Conservation (phyloP, 2,113 vertebrate species). For the Chascanopsetta lugubris region DNA sequence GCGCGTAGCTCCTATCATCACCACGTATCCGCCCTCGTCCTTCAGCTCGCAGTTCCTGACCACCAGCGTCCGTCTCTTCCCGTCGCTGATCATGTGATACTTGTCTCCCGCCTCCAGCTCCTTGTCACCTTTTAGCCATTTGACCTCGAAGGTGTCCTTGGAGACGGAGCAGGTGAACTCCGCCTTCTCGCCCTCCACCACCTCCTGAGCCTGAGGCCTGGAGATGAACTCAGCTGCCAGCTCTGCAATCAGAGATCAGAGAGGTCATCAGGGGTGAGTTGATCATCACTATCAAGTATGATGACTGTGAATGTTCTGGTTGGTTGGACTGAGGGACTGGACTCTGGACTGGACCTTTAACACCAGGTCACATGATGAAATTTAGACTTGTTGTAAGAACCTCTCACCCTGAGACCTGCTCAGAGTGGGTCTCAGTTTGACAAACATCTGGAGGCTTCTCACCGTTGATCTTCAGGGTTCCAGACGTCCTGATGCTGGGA, state of each 20-base stretch:
- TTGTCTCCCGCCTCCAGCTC: conserved; percentile 88
- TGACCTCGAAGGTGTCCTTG: conserved; percentile 90
- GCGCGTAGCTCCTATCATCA: conserved; percentile 87
- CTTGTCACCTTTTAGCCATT: conserved; percentile 86
- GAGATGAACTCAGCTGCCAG: conserved; percentile 95
- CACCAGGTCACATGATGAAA: no score
- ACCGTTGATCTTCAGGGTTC: conserved; percentile 92
- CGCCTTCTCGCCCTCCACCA: conserved; percentile 94
- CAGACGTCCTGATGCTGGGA: conserved; percentile 84
- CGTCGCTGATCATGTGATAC: conserved; percentile 89
- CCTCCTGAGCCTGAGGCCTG: conserved; percentile 89
- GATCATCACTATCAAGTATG: no score
- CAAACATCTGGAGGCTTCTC: no score
- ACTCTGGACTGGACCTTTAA: no score
- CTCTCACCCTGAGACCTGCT: no score
- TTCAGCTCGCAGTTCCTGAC: conserved; percentile 84
- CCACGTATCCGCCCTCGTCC: conserved; percentile 89
- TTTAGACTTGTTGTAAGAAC: no score
- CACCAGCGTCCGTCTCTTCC: conserved; percentile 88
- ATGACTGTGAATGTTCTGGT: no score
- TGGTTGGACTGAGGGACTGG: no score
- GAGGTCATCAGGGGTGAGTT: no score
- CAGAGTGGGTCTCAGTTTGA: no score
- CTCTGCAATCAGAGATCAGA: conserved; percentile 78
- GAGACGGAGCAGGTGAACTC: conserved; percentile 94